Evolutionary conservation across 2,113 vertebrate genomes (phyloP).

Genomic region (Otocyon megalotis): DNA sequence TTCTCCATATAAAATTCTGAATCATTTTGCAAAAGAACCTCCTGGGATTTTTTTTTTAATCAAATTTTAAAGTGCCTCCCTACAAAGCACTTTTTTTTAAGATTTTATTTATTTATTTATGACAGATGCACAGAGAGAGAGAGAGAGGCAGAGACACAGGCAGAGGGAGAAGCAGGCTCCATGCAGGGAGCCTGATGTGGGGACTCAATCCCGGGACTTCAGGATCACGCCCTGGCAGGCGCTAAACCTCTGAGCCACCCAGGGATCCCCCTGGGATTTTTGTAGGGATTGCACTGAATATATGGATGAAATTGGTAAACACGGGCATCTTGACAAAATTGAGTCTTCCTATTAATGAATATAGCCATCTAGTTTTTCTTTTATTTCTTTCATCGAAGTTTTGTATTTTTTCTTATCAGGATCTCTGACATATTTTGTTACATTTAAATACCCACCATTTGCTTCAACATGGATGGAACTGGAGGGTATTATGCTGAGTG

Average conservation of each 20-base stretch:
- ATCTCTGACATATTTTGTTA: neutral
- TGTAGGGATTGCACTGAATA: neutral
- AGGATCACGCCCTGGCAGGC: too few species aligned
- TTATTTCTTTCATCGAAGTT: neutral
- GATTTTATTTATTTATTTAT: too few species aligned
- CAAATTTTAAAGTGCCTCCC: too few species aligned
- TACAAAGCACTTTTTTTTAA: too few species aligned
- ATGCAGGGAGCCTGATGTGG: too few species aligned
- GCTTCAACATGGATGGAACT: too few species aligned
- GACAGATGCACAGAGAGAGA: too few species aligned
- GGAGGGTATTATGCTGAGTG: too few species aligned
- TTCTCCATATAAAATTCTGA: neutral
- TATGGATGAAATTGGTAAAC: neutral
- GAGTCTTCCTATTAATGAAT: neutral
- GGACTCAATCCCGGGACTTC: too few species aligned
- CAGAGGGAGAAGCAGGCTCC: too few species aligned
- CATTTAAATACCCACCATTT: neutral
- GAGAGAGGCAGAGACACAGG: too few species aligned
- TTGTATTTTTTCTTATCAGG: neutral
- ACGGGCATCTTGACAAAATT: neutral
- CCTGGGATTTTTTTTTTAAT: neutral
- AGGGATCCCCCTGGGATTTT: neutral
- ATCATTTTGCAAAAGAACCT: neutral
- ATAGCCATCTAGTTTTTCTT: neutral
- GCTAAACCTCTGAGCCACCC: too few species aligned